Conservation (phyloP, 1,140 invertebrate species). For the Macrobrachium rosenbergii region DNA sequence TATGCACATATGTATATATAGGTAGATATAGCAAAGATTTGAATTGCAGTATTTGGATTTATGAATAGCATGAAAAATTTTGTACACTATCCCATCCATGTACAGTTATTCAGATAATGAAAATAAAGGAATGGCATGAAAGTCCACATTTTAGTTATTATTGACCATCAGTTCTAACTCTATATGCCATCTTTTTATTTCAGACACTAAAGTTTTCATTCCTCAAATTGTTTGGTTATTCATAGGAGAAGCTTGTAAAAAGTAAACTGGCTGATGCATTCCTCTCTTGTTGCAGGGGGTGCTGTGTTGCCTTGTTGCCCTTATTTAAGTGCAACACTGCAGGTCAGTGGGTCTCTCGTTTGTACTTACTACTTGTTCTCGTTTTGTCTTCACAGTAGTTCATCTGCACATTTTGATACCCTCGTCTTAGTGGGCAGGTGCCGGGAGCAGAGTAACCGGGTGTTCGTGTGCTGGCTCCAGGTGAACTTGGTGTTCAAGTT, state of each 20-base stretch:
- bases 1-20: too few species aligned
- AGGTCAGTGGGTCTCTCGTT: constrained; percentile 64
- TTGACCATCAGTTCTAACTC: constrained; percentile 39
- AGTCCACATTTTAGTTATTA: constrained; percentile 49
- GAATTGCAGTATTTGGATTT: too few species aligned
- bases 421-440: constrained; percentile 42
- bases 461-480: too few species aligned
- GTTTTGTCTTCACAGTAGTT: constrained; percentile 64
- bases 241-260: constrained; percentile 56
- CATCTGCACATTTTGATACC: constrained; percentile 60
- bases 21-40: too few species aligned
- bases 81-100: constrained; percentile 63
- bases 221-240: constrained; percentile 53
- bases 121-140: constrained; percentile 64
- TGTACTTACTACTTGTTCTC: constrained; percentile 64
- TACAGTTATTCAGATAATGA: constrained; percentile 56
- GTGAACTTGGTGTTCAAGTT: too few species aligned
- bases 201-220: constrained; percentile 53
- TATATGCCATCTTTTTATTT: constrained; percentile 49
- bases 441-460: constrained; percentile 13
- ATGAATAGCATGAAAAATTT: constrained; percentile 56
- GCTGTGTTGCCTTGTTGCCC: constrained; percentile 64
- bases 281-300: constrained; percentile 63
- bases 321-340: constrained; percentile 63
- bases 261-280: constrained; percentile 61